Conservation (phyloP, 2,797 vertebrate species). For the Rousettus madagascariensis region DNA sequence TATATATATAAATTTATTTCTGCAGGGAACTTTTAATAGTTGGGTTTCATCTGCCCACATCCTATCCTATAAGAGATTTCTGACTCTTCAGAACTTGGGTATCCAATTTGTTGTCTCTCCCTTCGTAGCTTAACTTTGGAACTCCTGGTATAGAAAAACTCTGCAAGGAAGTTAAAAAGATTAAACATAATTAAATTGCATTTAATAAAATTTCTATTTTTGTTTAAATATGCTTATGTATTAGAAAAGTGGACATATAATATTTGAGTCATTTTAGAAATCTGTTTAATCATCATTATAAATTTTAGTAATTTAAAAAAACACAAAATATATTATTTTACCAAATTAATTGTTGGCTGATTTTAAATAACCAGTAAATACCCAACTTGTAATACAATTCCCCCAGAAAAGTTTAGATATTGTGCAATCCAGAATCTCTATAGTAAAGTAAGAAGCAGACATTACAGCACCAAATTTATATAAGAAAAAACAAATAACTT, state of each 20-base stretch:
- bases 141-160: neutral
- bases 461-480: neutral
- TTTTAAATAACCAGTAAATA: slow-evolving; percentile 13
- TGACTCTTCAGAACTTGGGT: neutral
- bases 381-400: neutral
- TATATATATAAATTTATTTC: neutral
- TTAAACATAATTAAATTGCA: slow-evolving; percentile 24
- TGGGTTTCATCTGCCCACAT: neutral
- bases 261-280: slow-evolving; percentile 31
- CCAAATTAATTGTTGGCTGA: neutral
- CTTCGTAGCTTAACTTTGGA: neutral
- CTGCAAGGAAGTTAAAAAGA: slow-evolving; percentile 70
- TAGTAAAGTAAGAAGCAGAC: slow-evolving; percentile 27
- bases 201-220: slow-evolving; percentile 18
- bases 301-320: slow-evolving; percentile 31
- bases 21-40: slow-evolving; percentile 32
- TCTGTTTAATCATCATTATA: slow-evolving; percentile 21
- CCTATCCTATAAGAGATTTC: slow-evolving; percentile 1
- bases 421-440: neutral
- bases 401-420: neutral
- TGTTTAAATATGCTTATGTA: neutral
- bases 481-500: neutral
- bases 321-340: slow-evolving; percentile 31
- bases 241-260: neutral
- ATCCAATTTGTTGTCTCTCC: slow-evolving; percentile 20